Evolutionary conservation across 2,113 vertebrate genomes (phyloP).

Genomic region (Heteronetta atricapilla): DNA sequence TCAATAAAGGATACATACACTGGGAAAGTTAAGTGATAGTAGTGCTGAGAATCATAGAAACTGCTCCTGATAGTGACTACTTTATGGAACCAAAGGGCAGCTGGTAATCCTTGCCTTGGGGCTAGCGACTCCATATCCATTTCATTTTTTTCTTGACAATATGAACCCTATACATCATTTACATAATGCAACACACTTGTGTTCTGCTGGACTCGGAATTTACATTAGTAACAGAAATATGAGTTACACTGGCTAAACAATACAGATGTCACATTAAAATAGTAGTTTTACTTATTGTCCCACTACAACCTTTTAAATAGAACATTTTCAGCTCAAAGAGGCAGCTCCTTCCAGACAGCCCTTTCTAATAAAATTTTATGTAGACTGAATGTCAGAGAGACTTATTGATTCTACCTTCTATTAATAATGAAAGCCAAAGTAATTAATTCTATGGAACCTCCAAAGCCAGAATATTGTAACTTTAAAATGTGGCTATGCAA

Average conservation of each 20-base stretch:
- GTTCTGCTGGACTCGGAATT: constrained; percentile 63
- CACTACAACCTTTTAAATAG: constrained; percentile 45
- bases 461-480: neutral
- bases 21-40: constrained; percentile 28
- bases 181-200: constrained; percentile 62
- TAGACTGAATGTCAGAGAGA: neutral
- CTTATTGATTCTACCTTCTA: constrained; percentile 33
- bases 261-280: constrained; percentile 66
- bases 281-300: constrained; percentile 64
- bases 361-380: constrained; percentile 32
- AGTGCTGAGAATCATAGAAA: constrained; percentile 6
- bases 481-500: neutral
- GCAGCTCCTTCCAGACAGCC: neutral
- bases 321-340: constrained; percentile 19
- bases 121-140: constrained; percentile 44
- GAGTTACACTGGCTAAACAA: constrained; percentile 60
- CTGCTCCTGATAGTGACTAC: constrained; percentile 30
- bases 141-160: constrained; percentile 16
- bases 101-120: constrained; percentile 55
- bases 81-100: constrained; percentile 51
- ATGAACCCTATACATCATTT: constrained; percentile 44
- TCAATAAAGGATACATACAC: neutral
- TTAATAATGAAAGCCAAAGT: constrained; percentile 18
- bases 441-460: neutral
- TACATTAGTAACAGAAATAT: constrained; percentile 62